A percentile compares a stretch with the other conserved stretches of the same genome.
These are phyloP conservation scores for Ericerus pela DNA, from an alignment of 1,140 invertebrate genomes.

Conservation along the genomic window DNA sequence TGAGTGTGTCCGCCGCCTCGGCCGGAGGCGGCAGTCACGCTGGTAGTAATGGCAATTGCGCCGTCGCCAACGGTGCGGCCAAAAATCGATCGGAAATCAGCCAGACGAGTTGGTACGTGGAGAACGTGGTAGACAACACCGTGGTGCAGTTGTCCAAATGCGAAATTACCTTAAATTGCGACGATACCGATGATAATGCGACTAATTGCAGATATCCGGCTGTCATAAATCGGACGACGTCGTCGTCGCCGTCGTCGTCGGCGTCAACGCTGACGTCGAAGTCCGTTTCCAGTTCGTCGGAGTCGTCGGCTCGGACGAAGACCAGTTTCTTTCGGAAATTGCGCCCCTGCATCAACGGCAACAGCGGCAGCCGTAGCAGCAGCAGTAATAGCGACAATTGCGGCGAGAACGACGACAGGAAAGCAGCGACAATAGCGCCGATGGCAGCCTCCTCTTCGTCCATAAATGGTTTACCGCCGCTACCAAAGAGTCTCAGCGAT, in stretches of 20 bases:
- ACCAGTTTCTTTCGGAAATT: no score
- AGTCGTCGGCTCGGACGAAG: no score
- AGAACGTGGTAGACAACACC: constrained; percentile 29
- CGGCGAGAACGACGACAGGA: not conserved
- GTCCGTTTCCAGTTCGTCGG: no score
- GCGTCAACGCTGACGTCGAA: no score
- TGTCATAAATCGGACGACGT: no score
- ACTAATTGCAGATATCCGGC: constrained; percentile 11
- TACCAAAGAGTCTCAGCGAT: constrained; percentile 68
- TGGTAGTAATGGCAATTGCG: not conserved
- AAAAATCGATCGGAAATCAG: constrained; percentile 25
- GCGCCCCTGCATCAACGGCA: no score
- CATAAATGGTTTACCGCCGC: constrained; percentile 52
- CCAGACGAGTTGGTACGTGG: constrained; percentile 33
- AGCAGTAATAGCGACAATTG: no score
- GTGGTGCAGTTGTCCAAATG: constrained; percentile 33
- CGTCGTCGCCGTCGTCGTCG: no score
- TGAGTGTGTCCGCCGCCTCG: no score
- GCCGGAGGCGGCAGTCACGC: not conserved
- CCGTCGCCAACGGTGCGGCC: not conserved
- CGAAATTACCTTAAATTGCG: constrained; percentile 31
- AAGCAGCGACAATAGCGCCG: no score
- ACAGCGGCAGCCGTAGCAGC: no score
- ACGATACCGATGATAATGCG: constrained; percentile 14
- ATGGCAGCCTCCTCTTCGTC: constrained; percentile 33